Evolutionary conservation across 2,113 vertebrate genomes (phyloP).

Genomic region (Alectura lathami): DNA sequence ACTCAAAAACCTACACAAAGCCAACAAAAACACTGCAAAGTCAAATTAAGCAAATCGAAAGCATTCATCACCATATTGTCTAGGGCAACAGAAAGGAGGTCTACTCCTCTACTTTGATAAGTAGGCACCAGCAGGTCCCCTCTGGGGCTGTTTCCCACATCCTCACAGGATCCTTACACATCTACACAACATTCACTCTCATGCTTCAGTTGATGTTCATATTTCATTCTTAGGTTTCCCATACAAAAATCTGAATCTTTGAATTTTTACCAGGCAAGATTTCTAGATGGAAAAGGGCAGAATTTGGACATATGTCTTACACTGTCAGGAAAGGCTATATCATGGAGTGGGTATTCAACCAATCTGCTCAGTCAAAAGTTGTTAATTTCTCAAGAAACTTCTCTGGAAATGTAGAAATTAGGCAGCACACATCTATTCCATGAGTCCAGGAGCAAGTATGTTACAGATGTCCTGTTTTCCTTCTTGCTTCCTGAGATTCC

Average conservation of each 20-base stretch:
- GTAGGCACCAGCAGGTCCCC: not conserved
- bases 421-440: not conserved
- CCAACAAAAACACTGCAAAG: not conserved
- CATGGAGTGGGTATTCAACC: not conserved
- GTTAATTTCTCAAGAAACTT: not conserved
- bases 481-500: not conserved
- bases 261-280: not conserved
- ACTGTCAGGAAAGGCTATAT: not conserved
- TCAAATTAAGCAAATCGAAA: not conserved
- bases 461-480: not conserved
- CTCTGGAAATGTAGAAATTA: not conserved
- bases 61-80: not conserved
- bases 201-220: fast-evolving
- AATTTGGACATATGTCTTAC: not conserved
- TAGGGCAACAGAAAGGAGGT: not conserved
- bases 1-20: not conserved
- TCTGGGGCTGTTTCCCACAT: not conserved
- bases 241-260: not conserved
- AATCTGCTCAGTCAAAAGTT: not conserved
- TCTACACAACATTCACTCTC: not conserved
- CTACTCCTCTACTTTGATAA: not conserved
- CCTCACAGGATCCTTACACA: not conserved
- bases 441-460: not conserved
- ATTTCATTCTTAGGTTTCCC: not conserved
- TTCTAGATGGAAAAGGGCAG: not conserved